Base-by-base conservation (phyloP, 2,888 invertebrate species). In the Bursaphelenchus okinawaensis region DNA sequence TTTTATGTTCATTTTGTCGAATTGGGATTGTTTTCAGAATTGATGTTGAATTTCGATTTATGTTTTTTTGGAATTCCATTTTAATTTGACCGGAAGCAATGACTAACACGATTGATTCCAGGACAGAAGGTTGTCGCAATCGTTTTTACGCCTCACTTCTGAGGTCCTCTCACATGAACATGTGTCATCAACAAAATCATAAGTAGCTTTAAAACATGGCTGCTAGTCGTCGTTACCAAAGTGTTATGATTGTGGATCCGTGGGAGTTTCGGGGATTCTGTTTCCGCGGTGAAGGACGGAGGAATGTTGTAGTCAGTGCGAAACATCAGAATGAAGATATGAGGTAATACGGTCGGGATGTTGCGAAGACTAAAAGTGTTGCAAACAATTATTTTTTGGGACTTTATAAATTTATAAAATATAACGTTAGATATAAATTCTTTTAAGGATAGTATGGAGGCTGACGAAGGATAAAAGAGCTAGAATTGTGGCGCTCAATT, bases 281-380 rank as follows among this genome's bases (percentile, higher is more conserved):
- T 65, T 79, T 81, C 60, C 75, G 81, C 7, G 81, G 81, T 16
- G 81, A 80, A 63, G 81, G 81, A 55, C 67, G 80, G 31, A 74
- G 75, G 24, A 81, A 81, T 66, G 71, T 81, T 59, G 81, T 81
- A 51, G 79, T 81, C 54, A 78, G 78, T 52, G 79, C 81, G 51
- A 78, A 80, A 61, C 57, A 72, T 55, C 50, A 66, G 28, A 20
- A 62, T 9, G 66, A 72, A 7, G 76, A 75, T 19, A 56, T 68
- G 52, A 62, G 78, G 79, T 78, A 62, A n/a, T n/a, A n/a, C n/a
- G n/a, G n/a, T n/a, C n/a, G n/a, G n/a, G n/a, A n/a, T n/a, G n/a
- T n/a, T n/a, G n/a, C n/a, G n/a, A n/a, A n/a, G n/a, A n/a, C n/a
- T n/a, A n/a, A n/a, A n/a, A 28, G 56, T 29, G 8, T 24, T 23